Evolutionary conservation across 2,888 invertebrate species (phyloP), one percentile per base, ranked within the genome.

Genomic region (Clusia tigrina): DNA sequence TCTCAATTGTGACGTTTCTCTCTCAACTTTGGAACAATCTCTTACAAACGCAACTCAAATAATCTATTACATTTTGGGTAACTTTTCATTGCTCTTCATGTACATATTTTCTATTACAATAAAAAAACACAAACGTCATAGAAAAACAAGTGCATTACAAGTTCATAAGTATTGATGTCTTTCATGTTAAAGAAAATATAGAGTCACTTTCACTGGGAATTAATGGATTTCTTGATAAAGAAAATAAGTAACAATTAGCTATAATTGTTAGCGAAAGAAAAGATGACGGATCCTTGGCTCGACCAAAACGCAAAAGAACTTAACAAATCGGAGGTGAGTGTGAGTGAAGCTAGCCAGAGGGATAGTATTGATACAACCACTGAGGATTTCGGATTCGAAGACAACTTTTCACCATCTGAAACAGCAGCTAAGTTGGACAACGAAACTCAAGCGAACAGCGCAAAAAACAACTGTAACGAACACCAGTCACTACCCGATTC

Each of bases 381-480:
- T 48, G 48, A 62, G 46, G 59, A 26, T 58, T 63, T 74, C 24
- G 71, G 68, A 62, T 89, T 89, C 71, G 88, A 89, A 81, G 88
- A 89, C 72, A 85, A 88, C 79, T 88, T 88, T 74, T 80, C 83
- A 68, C 84, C 86, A 26, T 48, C 65, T 20, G 57, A 58, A 46
- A 12, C 58, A 57, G 15, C 57, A 60, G n/a, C 26, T 38, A 53
- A 46, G 24, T 6, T 52, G 6, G 46, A 48, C 6, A 32, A 26
- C 15, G 55, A 15, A 26, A 15, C 12, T 15, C 15, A 12, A 54
- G 78, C 63, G 71, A 73, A 26, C 76, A 80, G 63, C n/a, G n/a
- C n/a, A n/a, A n/a, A n/a, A n/a, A n/a, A n/a, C 74, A 70, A 81
- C 59, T 23, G 46, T 3, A 24, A 37, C 22, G 54, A 69, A 9